Conservation (phyloP, 2,888 invertebrate genomes). For the Romanomermis culicivorax region DNA sequence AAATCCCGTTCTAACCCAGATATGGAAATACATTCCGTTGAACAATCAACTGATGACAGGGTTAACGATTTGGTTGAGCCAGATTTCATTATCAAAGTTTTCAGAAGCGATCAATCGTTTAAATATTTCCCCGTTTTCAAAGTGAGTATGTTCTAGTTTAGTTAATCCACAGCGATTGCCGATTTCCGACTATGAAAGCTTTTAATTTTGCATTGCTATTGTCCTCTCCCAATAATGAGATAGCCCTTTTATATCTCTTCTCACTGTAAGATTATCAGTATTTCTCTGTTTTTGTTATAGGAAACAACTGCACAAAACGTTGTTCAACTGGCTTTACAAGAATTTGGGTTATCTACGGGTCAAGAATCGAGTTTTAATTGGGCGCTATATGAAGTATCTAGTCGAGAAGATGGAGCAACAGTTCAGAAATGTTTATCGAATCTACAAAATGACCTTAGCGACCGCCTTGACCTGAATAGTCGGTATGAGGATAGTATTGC, state of each 20-base stretch:
- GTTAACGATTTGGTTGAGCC: too few relatives aligned
- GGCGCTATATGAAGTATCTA: conserved; percentile 83
- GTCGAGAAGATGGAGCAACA: conserved; percentile 63
- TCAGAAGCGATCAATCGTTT: conserved; percentile 79
- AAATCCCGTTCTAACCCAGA: too few relatives aligned
- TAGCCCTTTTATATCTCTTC: not conserved
- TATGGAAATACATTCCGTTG: too few relatives aligned
- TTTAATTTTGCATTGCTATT: too few relatives aligned
- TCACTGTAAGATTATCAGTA: too few relatives aligned
- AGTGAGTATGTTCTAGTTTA: too few relatives aligned
- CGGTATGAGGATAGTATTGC: too few relatives aligned
- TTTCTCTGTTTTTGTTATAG: conserved; percentile 27
- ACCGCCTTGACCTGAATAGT: conserved; percentile 55
- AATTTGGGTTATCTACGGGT: conserved; percentile 64
- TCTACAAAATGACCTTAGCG: conserved; percentile 78
- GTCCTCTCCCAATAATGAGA: too few relatives aligned
- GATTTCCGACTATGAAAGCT: too few relatives aligned
- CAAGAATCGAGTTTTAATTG: conserved; percentile 38
- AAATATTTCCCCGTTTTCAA: conserved; percentile 89
- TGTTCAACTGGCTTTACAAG: conserved; percentile 83
- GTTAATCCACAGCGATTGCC: too few relatives aligned
- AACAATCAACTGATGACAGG: too few relatives aligned
- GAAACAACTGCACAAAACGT: conserved; percentile 50
- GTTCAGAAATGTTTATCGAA: conserved; percentile 86
- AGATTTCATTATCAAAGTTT: conserved; percentile 81